Evolutionary conservation across 2,888 invertebrate species (phyloP).

Genomic region (Leptinotarsa peninsularis): DNA sequence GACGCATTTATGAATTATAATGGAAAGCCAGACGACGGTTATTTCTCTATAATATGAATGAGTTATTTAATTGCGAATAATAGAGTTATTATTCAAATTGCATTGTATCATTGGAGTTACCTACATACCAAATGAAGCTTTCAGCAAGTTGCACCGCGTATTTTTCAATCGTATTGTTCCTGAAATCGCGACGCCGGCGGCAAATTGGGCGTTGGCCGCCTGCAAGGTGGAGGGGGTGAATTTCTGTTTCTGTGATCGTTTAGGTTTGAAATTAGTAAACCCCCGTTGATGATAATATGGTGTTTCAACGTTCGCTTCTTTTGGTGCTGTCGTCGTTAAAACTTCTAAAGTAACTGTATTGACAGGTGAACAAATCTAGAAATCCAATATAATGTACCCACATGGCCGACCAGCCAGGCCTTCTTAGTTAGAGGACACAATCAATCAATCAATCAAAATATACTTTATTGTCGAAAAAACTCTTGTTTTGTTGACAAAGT

Average conservation of each 20-base stretch:
- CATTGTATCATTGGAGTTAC: background rate
- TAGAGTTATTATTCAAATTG: conserved; percentile 11
- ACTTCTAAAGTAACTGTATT: too few species aligned
- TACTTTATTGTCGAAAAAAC: too few species aligned
- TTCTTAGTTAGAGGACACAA: too few species aligned
- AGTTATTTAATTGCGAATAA: background rate
- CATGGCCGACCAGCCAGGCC: too few species aligned
- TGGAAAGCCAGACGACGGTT: conserved; percentile 2
- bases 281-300: too few species aligned
- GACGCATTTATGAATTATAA: conserved; percentile 11
- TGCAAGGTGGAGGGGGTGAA: background rate
- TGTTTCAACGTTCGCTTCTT: too few species aligned
- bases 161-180: background rate
- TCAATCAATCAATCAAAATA: too few species aligned
- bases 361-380: too few species aligned
- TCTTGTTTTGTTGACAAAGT: too few species aligned
- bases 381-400: too few species aligned
- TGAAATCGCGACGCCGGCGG: background rate
- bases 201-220: conserved; percentile 6
- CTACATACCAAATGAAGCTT: background rate
- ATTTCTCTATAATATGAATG: background rate
- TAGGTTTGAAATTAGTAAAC: too few species aligned
- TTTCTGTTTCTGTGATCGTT: background rate
- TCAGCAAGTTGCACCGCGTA: background rate
- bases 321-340: too few species aligned